These are phyloP conservation scores for Xyrauchen texanus DNA, from an alignment of 2,113 vertebrate species.

Conservation along the genomic window DNA sequence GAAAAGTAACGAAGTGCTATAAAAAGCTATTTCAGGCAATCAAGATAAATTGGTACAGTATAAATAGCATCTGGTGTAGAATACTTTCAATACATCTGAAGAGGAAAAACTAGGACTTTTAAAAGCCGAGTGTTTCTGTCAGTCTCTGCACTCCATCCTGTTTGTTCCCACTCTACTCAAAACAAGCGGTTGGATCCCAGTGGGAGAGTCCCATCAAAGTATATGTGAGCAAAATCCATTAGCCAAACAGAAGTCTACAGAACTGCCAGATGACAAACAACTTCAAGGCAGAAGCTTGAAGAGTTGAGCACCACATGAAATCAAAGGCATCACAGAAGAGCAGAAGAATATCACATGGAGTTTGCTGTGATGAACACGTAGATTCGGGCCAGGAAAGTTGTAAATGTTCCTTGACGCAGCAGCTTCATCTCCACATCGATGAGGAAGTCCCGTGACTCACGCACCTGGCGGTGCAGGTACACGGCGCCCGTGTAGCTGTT, in stretches of 20 bases:
- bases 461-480: constrained; percentile 82
- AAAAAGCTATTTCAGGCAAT: constrained; percentile 44
- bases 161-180: constrained; percentile 36
- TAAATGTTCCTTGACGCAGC: constrained; percentile 85
- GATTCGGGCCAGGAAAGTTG: constrained; percentile 88
- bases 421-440: constrained; percentile 95
- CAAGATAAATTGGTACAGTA: constrained; percentile 28
- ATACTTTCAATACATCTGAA: constrained; percentile 36
- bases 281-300: constrained; percentile 60
- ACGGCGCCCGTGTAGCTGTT: constrained; percentile 88
- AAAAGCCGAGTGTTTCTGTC: constrained; percentile 22
- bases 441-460: constrained; percentile 84
- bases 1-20: constrained; percentile 29
- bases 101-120: constrained; percentile 22
- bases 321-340: neutral
- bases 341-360: constrained; percentile 55
- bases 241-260: constrained; percentile 32
- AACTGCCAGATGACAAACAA: constrained; percentile 49
- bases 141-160: constrained; percentile 23
- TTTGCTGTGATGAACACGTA: constrained; percentile 88
- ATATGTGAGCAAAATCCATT: constrained; percentile 23
- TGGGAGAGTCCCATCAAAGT: constrained; percentile 30
- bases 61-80: constrained; percentile 31
- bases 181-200: constrained; percentile 39
- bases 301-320: constrained; percentile 68